Evolutionary conservation across 2,113 vertebrate genomes (phyloP).

Genomic region (Toxotes jaculatrix): DNA sequence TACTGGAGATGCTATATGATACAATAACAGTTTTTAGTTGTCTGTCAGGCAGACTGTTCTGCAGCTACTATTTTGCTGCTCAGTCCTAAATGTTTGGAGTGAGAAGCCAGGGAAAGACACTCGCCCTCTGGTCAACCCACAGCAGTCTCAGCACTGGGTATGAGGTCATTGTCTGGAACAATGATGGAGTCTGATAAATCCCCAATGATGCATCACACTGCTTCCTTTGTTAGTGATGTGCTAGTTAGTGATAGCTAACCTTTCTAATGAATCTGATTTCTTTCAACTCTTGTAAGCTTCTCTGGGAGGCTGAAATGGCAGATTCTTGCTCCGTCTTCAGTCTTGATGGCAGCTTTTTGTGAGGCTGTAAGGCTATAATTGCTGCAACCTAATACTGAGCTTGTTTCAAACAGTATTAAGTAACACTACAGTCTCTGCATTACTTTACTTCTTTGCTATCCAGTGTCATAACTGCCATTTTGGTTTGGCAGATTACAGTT

Average conservation of each 20-base stretch:
- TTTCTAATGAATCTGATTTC: neutral
- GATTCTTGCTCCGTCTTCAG: neutral
- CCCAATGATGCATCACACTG: neutral
- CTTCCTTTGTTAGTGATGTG: neutral
- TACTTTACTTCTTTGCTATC: constrained; percentile 38
- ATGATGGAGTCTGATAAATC: neutral
- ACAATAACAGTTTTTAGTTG: neutral
- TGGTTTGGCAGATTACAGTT: constrained; percentile 34
- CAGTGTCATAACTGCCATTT: constrained; percentile 52
- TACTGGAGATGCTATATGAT: neutral
- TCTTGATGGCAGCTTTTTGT: neutral
- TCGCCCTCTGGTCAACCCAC: neutral
- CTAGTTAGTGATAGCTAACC: neutral
- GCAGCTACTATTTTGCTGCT: neutral
- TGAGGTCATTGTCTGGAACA: constrained; percentile 33
- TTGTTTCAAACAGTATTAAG: constrained; percentile 1
- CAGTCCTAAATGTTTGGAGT: neutral
- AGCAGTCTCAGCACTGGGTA: neutral
- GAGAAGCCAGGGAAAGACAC: neutral
- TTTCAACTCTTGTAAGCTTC: constrained; percentile 1
- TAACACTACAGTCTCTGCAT: constrained; percentile 20
- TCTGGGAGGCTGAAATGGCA: neutral
- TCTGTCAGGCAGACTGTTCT: neutral
- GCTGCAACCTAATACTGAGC: neutral
- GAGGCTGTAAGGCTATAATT: neutral